These are phyloP conservation scores for Neelides sp. DNA, from an alignment of 1,140 invertebrate species.

Conservation along the genomic window DNA sequence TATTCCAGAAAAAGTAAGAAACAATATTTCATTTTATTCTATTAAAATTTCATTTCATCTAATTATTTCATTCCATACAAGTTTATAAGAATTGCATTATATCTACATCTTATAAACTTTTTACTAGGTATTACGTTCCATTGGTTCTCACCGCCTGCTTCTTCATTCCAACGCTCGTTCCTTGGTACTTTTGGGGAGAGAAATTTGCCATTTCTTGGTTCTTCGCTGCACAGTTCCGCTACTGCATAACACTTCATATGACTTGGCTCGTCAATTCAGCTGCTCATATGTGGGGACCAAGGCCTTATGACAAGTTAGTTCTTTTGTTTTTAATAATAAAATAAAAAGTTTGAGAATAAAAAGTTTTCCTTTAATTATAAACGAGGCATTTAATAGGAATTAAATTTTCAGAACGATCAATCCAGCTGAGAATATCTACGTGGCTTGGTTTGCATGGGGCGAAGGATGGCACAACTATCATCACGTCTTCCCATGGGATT, in stretches of 20 bases:
- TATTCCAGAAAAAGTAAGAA: conserved; percentile 64
- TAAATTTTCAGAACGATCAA: conserved; percentile 51
- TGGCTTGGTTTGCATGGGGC: conserved; percentile 57
- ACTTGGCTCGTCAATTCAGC: conserved; percentile 60
- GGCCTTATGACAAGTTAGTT: conserved; percentile 52
- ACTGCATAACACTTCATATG: conserved; percentile 50
- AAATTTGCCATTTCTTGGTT: conserved; percentile 64
- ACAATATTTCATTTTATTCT: not conserved
- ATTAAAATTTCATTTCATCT: conserved; percentile 5
- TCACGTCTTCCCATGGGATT: conserved; percentile 80
- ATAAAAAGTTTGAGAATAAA: no score
- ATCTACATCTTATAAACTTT: no score
- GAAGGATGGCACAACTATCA: conserved; percentile 95
- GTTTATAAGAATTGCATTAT: not conserved
- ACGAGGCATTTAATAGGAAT: no score
- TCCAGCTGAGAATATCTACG: conserved; percentile 56
- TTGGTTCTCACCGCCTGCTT: conserved; percentile 76
- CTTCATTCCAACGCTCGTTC: conserved; percentile 64
- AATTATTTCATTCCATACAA: not conserved
- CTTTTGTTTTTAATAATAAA: not conserved
- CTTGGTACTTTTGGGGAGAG: conserved; percentile 57
- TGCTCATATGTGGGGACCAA: conserved; percentile 52
- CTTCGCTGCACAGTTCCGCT: conserved; percentile 71
- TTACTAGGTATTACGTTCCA: conserved; percentile 65
- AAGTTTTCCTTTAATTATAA: no score